Percentiles rank a stretch among this genome's conserved stretches.
phyloP scores from a whole-genome alignment of 2,888 invertebrate genomes.

The Caenorhabditis sulstoni region DNA sequence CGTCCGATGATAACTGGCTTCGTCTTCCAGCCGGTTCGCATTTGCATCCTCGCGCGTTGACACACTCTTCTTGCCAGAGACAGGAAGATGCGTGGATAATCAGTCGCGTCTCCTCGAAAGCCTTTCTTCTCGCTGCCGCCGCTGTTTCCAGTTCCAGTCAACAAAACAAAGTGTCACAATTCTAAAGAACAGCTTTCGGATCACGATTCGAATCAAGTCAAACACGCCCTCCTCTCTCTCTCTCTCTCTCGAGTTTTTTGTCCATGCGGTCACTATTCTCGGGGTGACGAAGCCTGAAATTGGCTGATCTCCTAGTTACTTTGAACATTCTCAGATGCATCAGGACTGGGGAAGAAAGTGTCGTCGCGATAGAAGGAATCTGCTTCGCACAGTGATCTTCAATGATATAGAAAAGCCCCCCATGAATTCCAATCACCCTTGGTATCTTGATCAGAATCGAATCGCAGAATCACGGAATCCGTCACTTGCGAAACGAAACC shows the following conservation, averaged over 20 bases:
- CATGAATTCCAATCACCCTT: not conserved
- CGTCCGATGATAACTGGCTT: conserved; percentile 30
- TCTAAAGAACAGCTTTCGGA: not conserved
- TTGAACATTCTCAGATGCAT: too few species aligned
- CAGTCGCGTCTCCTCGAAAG: conserved; percentile 1
- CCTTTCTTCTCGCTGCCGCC: not conserved
- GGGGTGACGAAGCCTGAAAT: too few species aligned
- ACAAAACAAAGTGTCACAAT: conserved; percentile 38
- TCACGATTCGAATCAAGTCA: not conserved
- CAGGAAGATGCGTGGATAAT: conserved; percentile 43
- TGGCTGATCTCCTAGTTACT: too few species aligned
- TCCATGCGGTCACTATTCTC: too few species aligned
- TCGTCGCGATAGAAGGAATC: too few species aligned
- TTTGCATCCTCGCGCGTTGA: conserved; percentile 29
- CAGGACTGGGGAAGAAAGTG: too few species aligned
- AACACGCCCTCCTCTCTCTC: too few species aligned
- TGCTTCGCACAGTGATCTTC: too few species aligned
- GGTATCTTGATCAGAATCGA: too few species aligned
- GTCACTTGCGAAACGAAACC: not conserved
- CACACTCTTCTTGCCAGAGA: conserved; percentile 42
- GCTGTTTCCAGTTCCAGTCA: conserved; percentile 30
- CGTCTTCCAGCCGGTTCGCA: not conserved
- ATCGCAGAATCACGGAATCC: conserved; percentile 14
- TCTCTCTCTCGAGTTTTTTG: too few species aligned
- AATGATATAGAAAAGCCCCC: too few species aligned